Conservation (phyloP, 2,888 invertebrate species). For the Meloe dianella region DNA sequence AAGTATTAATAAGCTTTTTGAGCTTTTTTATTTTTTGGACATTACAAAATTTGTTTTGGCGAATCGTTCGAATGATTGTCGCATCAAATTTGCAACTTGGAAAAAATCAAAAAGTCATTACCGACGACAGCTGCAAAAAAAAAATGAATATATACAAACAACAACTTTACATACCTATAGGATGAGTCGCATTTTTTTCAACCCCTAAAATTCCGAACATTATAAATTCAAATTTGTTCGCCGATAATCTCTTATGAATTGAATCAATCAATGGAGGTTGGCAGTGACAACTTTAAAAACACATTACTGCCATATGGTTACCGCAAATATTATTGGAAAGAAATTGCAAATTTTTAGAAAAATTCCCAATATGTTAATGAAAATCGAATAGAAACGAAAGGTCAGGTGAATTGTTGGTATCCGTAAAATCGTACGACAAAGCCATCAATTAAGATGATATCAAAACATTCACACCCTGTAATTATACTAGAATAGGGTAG, state of each 20-base stretch:
- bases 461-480: slow-evolving; percentile 31
- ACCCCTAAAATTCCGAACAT: slow-evolving; percentile 42
- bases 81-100: background rate
- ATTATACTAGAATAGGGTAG: slow-evolving; percentile 18
- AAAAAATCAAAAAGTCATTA: slow-evolving; percentile 16
- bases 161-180: slow-evolving; percentile 28
- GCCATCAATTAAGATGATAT: slow-evolving; percentile 23
- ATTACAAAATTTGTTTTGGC: background rate
- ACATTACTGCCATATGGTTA: slow-evolving; percentile 24
- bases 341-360: background rate
- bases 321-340: background rate
- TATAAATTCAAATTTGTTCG: slow-evolving; percentile 49
- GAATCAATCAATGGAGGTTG: slow-evolving; percentile 47
- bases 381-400: no score
- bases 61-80: background rate
- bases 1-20: no score
- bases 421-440: slow-evolving; percentile 13
- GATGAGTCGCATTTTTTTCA: slow-evolving; percentile 42
- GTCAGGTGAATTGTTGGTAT: background rate
- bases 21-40: no score
- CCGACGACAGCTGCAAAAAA: slow-evolving; percentile 28
- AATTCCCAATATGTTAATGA: no score
- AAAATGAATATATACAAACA: background rate
- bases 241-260: slow-evolving; percentile 46
- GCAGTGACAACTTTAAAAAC: slow-evolving; percentile 32